Base-by-base conservation (phyloP, 37 sponge, comb jelly and placozoan species). In the Beroe ovata region DNA sequence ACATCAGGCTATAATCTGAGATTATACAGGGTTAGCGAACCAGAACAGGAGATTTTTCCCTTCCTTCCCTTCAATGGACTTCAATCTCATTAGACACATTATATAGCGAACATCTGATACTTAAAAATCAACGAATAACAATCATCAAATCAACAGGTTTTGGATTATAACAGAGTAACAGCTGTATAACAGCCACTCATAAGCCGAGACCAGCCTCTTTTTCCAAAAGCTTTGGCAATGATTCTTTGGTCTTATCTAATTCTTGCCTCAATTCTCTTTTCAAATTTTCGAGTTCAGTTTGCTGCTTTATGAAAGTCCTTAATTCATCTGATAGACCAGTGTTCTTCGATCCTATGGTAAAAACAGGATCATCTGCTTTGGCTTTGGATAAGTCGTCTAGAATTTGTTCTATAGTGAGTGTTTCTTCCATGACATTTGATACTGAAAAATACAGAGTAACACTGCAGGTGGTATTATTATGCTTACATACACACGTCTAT, bases 361-460 rank as follows among this genome's bases (percentile, higher is more conserved):
- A 77, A 20, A 77, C 84, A 4, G 84, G 84, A 23, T 77, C 84
- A 54, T 39, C 28, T 39, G 84, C 21, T 39, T 39, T n/a, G 6
- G 84, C 84, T 42, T 42, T 39, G 26, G 84, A 42, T 4, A 77
- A 25, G 22, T 77, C 84, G 25, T 77, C 84, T n/a, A 77, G 84
- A 23, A 77, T 77, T 35, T 77, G 54, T 42, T 77, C 84, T 40
- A 77, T 36, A 32, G 84, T 42, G 16, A 77, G 23, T 4, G 54
- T n/a, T 25, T 42, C 47, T 25, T 77, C 84, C 84, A 42, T 77
- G 16, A 8, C 34, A 66, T 20, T 22, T 61, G 11, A 47, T 47
- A 6, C 11, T 47, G n/a, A n/a, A n/a, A n/a, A n/a, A n/a, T n/a
- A n/a, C n/a, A n/a, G n/a, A n/a, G n/a, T n/a, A n/a, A n/a, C n/a